Evolutionary conservation across 92 coral and sea anemone genomes (phyloP).

Genomic region (Palythoa heliodiscus): DNA sequence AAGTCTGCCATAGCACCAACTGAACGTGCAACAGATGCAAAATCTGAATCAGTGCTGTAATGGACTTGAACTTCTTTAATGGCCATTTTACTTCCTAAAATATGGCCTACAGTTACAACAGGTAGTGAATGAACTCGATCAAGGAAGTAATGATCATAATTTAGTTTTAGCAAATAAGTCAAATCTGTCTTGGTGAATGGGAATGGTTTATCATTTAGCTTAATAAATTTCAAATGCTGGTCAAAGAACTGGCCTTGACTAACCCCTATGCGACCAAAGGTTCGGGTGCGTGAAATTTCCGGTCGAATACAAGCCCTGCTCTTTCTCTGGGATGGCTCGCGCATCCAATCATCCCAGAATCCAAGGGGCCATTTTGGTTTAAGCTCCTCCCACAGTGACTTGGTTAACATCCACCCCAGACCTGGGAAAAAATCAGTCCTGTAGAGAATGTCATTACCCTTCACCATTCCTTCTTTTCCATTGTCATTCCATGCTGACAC

Average conservation of each 20-base stretch:
- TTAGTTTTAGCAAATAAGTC: slow-evolving; percentile 80
- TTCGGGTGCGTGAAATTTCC: slow-evolving; percentile 90
- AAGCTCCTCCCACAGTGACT: slow-evolving; percentile 83
- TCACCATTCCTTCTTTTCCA: slow-evolving; percentile 92
- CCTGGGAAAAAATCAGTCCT: slow-evolving; percentile 98
- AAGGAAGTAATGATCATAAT: slow-evolving; percentile 69
- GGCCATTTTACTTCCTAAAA: slow-evolving; percentile 40
- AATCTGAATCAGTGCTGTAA: slow-evolving; percentile 69
- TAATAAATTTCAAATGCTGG: slow-evolving; percentile 87
- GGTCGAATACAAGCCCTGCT: slow-evolving; percentile 93
- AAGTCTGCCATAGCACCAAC: slow-evolving; percentile 91
- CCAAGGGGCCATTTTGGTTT: slow-evolving; percentile 94
- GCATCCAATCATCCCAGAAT: slow-evolving; percentile 99
- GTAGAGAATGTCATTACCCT: slow-evolving; percentile 78
- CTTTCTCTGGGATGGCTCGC: slow-evolving; percentile 85
- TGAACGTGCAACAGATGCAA: slow-evolving; percentile 58
- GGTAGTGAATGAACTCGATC: slow-evolving; percentile 62
- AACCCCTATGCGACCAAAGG: slow-evolving; percentile 94
- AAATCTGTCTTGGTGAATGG: slow-evolving; percentile 85
- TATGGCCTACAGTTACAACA: slow-evolving; percentile 57
- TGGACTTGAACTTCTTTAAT: slow-evolving; percentile 66
- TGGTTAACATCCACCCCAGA: slow-evolving; percentile 95
- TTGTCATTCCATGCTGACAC: slow-evolving; percentile 99
- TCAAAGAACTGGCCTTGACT: slow-evolving; percentile 97
- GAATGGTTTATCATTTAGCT: slow-evolving; percentile 74